Evolutionary conservation across 2,113 vertebrate genomes (phyloP), one percentile per base, ranked within the genome.

Genomic region (Euleptes europaea): DNA sequence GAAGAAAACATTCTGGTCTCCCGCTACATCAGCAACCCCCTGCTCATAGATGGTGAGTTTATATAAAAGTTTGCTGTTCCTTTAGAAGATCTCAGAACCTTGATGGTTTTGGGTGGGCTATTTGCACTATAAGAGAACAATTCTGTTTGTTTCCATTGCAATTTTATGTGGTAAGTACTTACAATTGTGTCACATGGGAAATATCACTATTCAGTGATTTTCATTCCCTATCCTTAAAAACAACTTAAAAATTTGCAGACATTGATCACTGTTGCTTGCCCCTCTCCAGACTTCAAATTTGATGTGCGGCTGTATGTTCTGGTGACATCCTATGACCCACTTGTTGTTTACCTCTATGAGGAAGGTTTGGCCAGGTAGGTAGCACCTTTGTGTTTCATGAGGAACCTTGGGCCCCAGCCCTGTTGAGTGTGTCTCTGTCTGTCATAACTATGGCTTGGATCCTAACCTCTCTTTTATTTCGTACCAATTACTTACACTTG

Each of bases 1-100:
- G 98, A 99, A 92, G 98, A 99, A 83, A 99, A 98, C 91, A 98
- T 97, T 89, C 95, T 99, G 94, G 98, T 98, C 88, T 99, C 98
- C 83, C 98, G 98, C 88, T 99, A 99, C 80, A 97, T 99, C 93
- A 98, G 92, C 93, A 98, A 98, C 89, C 98, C 98, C 1, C 91
- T 99, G 28, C 96, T 99, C 81, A 99, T 99, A 85, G 98, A 99
- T 85, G 98, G 98, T 99, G 87, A 97, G 98, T 96, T 57, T 85
- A 3, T 72, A 66, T 81, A 49, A 67, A 70, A 87, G 33, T 49
- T 87, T 19, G 74, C 63, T 70, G n/a, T 54, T 35, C 10, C 23
- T 78, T 28, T 33, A 54, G 15, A 70, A 77, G 26, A 31, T n/a
- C n/a, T 38, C 8, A 54, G 12, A 70, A 11, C 26, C 23, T 33